Evolutionary conservation across 2,797 vertebrate genomes (phyloP).

Genomic region (Enteromius mattozi): DNA sequence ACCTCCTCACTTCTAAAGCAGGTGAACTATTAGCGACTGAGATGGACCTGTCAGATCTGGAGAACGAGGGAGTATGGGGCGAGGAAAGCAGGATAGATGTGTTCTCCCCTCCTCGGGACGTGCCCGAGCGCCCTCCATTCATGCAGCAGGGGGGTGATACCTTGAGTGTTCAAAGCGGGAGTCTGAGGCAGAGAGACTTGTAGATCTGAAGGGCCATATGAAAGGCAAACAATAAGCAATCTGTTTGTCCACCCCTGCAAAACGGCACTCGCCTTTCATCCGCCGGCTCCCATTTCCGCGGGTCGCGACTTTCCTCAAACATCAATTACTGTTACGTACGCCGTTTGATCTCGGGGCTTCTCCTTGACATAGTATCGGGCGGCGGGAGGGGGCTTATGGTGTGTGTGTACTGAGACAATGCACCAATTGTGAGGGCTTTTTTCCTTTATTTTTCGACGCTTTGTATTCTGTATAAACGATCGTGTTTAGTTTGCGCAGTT

Average conservation of each 20-base stretch:
- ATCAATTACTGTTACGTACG: constrained; percentile 80
- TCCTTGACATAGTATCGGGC: constrained; percentile 61
- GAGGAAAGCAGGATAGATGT: constrained; percentile 51
- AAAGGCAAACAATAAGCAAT: constrained; percentile 85
- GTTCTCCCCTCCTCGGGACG: constrained; percentile 9
- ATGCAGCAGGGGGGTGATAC: constrained; percentile 23
- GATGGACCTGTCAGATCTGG: constrained; percentile 50
- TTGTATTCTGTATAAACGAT: constrained; percentile 19
- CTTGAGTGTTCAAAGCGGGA: constrained; percentile 49
- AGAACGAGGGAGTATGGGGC: constrained; percentile 26
- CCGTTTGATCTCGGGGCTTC: constrained; percentile 79
- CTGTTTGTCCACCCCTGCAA: constrained; percentile 81
- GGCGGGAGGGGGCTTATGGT: constrained; percentile 57
- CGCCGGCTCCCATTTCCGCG: constrained; percentile 82
- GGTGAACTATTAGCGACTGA: constrained; percentile 55
- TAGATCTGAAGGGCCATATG: constrained; percentile 78
- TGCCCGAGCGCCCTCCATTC: constrained; percentile 46
- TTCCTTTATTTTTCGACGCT: constrained; percentile 46
- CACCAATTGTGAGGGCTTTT: constrained; percentile 75
- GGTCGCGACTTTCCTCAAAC: constrained; percentile 84
- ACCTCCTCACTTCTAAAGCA: constrained; percentile 12
- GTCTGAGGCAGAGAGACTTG: constrained; percentile 52
- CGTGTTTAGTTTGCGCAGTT: constrained; percentile 5
- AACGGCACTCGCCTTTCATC: constrained; percentile 82
- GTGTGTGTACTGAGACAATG: constrained; percentile 73